phyloP scores from a whole-genome alignment of 2,888 invertebrate genomes.

The Ornithoptera priamus region DNA sequence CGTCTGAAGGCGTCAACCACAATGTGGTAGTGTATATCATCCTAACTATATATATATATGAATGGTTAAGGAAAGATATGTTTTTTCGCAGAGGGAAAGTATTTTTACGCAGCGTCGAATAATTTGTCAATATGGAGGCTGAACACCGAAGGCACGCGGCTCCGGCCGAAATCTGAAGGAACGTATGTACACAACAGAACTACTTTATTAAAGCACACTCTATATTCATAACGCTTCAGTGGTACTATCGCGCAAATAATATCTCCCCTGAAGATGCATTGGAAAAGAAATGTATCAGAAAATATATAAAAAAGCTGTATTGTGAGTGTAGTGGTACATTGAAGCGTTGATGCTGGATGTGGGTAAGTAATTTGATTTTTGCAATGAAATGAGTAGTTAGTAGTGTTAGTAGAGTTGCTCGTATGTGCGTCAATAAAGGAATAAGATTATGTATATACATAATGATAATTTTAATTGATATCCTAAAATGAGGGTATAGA shows the following conservation, averaged over 20 bases:
- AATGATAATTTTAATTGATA: too few species aligned
- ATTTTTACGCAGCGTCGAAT: constrained; percentile 12
- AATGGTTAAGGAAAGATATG: too few species aligned
- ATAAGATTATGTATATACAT: too few species aligned
- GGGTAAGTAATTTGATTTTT: constrained; percentile 13
- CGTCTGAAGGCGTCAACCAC: too few species aligned
- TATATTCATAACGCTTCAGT: constrained; percentile 78
- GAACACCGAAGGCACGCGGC: constrained; percentile 40
- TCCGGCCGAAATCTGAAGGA: constrained; percentile 37
- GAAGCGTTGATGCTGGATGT: constrained; percentile 42
- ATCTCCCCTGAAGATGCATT: constrained; percentile 78
- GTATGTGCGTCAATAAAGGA: too few species aligned
- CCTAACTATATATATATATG: too few species aligned
- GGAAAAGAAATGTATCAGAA: constrained; percentile 79
- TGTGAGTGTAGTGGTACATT: constrained; percentile 46
- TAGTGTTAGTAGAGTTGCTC: too few species aligned
- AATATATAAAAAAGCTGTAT: constrained; percentile 73
- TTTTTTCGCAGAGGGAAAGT: too few species aligned
- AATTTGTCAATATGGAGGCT: constrained; percentile 28
- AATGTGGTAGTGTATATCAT: too few species aligned
- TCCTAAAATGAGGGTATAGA: too few species aligned
- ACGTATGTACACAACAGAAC: constrained; percentile 46
- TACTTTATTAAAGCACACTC: constrained; percentile 77
- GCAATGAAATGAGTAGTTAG: too few species aligned
- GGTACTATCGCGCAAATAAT: constrained; percentile 76